A percentile compares a stretch with the other conserved stretches of the same genome.
Evolutionary conservation across 2,797 vertebrate genomes (phyloP).

Genomic region (Spondyliosoma cantharus): DNA sequence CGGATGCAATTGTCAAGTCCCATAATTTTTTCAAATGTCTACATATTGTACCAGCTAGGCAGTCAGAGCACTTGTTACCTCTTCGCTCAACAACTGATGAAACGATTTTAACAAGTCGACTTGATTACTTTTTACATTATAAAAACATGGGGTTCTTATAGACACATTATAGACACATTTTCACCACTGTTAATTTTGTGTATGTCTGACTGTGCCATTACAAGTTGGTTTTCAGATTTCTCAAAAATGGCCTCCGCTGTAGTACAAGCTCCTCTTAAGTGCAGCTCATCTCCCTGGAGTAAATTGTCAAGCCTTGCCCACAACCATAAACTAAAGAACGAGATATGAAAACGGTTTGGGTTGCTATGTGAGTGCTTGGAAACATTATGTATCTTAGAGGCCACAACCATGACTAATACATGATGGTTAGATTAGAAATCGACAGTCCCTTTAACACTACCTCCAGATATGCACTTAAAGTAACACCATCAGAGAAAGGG

Average conservation of each 20-base stretch:
- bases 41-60: too few relatives aligned
- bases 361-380: conserved; percentile 1
- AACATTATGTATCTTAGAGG: conserved; percentile 24
- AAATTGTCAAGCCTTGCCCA: background rate
- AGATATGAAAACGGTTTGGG: conserved; percentile 25
- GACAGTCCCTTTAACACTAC: conserved; percentile 26
- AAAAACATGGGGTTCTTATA: too few relatives aligned
- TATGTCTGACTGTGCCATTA: too few relatives aligned
- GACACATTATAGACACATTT: too few relatives aligned
- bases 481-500: conserved; percentile 26
- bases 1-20: background rate
- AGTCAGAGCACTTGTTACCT: too few relatives aligned
- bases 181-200: too few relatives aligned
- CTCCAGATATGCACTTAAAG: conserved; percentile 37
- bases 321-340: conserved; percentile 1
- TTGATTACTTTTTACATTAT: too few relatives aligned
- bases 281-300: background rate
- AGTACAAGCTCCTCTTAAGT: background rate
- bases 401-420: conserved; percentile 42
- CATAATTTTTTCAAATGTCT: too few relatives aligned
- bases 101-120: too few relatives aligned
- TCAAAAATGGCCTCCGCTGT: background rate
- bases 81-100: too few relatives aligned
- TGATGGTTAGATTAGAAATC: conserved; percentile 30
- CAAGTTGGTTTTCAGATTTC: background rate